phyloP scores from a whole-genome alignment of 2,797 vertebrate genomes.

The Somateria mollissima region DNA sequence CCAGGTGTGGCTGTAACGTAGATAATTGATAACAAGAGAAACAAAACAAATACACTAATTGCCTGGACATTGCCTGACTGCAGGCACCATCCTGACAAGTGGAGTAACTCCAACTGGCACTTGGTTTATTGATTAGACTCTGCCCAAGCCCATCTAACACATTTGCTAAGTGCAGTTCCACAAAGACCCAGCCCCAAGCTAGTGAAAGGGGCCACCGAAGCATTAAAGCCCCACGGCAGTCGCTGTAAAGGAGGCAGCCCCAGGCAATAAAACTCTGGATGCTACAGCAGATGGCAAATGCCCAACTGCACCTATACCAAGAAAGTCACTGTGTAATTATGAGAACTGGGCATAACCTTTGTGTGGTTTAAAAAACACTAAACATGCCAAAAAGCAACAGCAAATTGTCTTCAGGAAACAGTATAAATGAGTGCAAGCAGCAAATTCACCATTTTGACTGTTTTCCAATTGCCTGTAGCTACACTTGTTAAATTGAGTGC shows the following conservation, averaged over 20 bases:
- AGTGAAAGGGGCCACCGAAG: not conserved
- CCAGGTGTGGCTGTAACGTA: not conserved
- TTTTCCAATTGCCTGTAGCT: conserved; percentile 68
- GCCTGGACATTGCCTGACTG: not conserved
- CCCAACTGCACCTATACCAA: not conserved
- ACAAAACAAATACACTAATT: not conserved
- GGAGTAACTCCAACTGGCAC: not conserved
- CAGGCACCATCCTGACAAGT: not conserved
- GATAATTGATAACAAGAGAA: not conserved
- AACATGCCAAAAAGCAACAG: conserved; percentile 35
- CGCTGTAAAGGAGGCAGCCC: not conserved
- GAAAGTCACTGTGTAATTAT: not conserved
- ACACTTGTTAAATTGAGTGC: conserved; percentile 65
- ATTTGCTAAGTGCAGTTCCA: not conserved
- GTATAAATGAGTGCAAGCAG: conserved; percentile 34
- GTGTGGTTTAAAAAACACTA: not conserved
- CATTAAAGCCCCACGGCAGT: not conserved
- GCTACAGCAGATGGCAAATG: not conserved
- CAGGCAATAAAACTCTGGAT: not conserved
- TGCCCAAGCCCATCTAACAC: not conserved
- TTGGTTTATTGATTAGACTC: not conserved
- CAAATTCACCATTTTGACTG: conserved; percentile 63
- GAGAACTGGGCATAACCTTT: not conserved
- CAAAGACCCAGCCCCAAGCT: not conserved
- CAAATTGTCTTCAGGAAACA: conserved; percentile 46